These are phyloP conservation scores for Bombus pascuorum DNA, from an alignment of 1,140 invertebrate genomes.

Conservation along the genomic window DNA sequence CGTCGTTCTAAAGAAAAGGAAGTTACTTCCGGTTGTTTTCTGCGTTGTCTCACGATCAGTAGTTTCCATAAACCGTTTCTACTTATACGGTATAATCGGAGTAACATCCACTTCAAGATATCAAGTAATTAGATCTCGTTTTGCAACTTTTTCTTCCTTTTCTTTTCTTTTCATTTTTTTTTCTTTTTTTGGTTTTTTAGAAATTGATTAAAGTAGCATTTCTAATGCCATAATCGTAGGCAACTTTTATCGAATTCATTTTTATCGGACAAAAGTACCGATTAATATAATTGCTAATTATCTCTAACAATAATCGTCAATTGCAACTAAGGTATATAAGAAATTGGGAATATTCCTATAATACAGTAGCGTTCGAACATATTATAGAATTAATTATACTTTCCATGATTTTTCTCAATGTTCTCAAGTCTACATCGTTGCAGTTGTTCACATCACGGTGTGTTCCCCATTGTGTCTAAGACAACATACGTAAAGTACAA, in stretches of 20 bases:
- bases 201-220: too few relatives aligned
- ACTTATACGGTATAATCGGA: neutral
- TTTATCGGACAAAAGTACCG: too few relatives aligned
- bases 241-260: too few relatives aligned
- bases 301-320: neutral
- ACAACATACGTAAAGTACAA: neutral
- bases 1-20: neutral
- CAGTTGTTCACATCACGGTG: neutral
- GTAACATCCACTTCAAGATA: neutral
- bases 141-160: neutral
- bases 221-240: too few relatives aligned
- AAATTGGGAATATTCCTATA: neutral
- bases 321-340: too few relatives aligned
- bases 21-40: conserved; percentile 21
- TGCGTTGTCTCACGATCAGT: neutral
- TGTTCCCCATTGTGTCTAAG: neutral
- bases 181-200: too few relatives aligned
- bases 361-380: neutral
- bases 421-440: neutral
- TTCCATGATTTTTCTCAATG: neutral
- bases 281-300: neutral
- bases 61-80: neutral
- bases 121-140: neutral
- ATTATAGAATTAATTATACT: neutral
- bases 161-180: neutral